Base-by-base conservation (phyloP, 2,888 invertebrate genomes). In the Parascotia fuliginaria region DNA sequence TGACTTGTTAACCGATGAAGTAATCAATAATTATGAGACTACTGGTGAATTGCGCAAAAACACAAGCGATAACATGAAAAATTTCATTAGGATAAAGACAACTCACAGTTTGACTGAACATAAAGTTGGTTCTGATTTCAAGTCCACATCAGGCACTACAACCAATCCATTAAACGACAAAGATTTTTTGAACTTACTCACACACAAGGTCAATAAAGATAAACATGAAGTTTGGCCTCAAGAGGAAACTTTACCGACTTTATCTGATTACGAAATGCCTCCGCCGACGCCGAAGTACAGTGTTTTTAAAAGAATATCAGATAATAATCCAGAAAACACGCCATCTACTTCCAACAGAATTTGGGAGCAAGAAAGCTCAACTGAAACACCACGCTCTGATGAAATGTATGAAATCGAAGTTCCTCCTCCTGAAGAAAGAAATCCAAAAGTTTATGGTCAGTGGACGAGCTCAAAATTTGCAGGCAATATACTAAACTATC, bases 391-490 rank as follows among this genome's bases (percentile, higher is more conserved):
- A 40, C 36, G 31, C 13, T 6, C 9, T 34, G 56, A 65, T 47
- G 62, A 70, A 54, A 46, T 85, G 52, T 67, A 77, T 6, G 83
- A 85, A 19, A 44, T 77, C 5, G 85, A 84, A 73, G 78, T 72
- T 6, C 86, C 88, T 32, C 88, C 88, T 12, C 79, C 83, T 0
- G 36, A 66, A 5, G 60, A 71, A 16, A 72, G 70, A 42, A 75
- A 81, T 54, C 61, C 64, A 7, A 83, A 82, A 59, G 80, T 84
- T 7, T 88, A 85, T 46, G 87, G 87, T 1, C 87, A 89, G 56
- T 88, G 88, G 88, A 83, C 84, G 5, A 81, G 82, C 63, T 82
- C 87, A 0, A 86, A 83, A 61, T 89, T 85, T 65, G 87, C 87
- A 9, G 82, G 82, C 0, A 85, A 65, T 46, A 89, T 90, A 14